phyloP scores from a whole-genome alignment of 2,888 invertebrate genomes.

The Tryphoninae sp. region DNA sequence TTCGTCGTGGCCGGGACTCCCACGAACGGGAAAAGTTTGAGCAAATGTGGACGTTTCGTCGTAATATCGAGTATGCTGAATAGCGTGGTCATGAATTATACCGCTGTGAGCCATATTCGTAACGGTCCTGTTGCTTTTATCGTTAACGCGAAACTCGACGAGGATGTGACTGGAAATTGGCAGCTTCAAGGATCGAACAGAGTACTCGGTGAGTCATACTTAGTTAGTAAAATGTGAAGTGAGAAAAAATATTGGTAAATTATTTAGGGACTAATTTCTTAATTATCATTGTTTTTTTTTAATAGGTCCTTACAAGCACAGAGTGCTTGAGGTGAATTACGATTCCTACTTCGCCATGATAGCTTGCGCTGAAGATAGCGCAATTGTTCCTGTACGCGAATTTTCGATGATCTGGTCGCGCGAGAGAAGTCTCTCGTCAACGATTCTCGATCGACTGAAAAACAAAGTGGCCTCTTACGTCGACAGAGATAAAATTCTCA shows the following conservation, averaged over 20 bases:
- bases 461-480: slow-evolving; percentile 63
- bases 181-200: slow-evolving; percentile 62
- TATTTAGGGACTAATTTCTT: neutral
- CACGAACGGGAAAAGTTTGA: slow-evolving; percentile 54
- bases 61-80: slow-evolving; percentile 37
- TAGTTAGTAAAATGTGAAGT: too few species aligned
- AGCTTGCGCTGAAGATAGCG: slow-evolving; percentile 62
- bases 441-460: slow-evolving; percentile 63
- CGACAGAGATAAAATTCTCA: slow-evolving; percentile 60
- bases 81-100: slow-evolving; percentile 61
- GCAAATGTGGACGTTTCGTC: slow-evolving; percentile 63
- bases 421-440: slow-evolving; percentile 57
- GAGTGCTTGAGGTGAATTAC: slow-evolving; percentile 63
- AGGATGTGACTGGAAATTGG: slow-evolving; percentile 64
- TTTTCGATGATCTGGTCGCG: slow-evolving; percentile 71
- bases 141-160: slow-evolving; percentile 52
- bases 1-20: slow-evolving; percentile 63
- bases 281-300: slow-evolving; percentile 3
- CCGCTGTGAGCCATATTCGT: slow-evolving; percentile 52
- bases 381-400: slow-evolving; percentile 58
- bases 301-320: slow-evolving; percentile 66
- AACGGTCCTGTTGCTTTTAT: slow-evolving; percentile 57
- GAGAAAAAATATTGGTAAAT: too few species aligned
- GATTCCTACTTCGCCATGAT: slow-evolving; percentile 64
- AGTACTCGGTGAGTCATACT: slow-evolving; percentile 53